Conservation (phyloP, 2,888 invertebrate species). For the Leucoma salicis region DNA sequence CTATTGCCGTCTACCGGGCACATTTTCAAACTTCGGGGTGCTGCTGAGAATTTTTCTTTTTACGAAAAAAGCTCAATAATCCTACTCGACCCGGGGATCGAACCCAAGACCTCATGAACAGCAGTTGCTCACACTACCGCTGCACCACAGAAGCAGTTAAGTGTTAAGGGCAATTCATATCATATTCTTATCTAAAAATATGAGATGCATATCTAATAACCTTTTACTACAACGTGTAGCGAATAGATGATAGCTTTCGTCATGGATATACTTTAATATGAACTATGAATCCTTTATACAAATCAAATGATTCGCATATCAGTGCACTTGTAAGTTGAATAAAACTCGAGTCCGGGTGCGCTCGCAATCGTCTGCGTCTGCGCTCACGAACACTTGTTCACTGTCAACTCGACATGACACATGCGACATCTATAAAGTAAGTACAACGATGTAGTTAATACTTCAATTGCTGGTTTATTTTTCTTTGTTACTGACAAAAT, state of each 20-base stretch:
- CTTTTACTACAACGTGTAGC: no score
- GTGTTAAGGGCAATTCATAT: no score
- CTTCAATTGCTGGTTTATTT: constrained; percentile 17
- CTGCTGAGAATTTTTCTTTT: no score
- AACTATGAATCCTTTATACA: constrained; percentile 41
- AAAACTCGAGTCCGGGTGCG: constrained; percentile 38
- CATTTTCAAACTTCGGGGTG: no score
- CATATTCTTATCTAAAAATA: no score
- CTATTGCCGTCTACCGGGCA: no score
- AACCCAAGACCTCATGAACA: no score
- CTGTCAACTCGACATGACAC: constrained; percentile 23
- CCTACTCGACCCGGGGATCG: no score
- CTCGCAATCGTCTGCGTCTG: constrained; percentile 15
- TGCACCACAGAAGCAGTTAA: no score
- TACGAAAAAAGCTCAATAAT: no score
- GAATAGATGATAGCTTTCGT: constrained; percentile 34
- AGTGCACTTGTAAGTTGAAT: constrained; percentile 47
- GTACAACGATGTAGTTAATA: constrained; percentile 16
- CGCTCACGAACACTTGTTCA: constrained; percentile 25
- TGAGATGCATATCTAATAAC: no score
- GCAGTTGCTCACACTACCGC: no score
- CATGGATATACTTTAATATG: constrained; percentile 45
- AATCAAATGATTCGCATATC: constrained; percentile 62
- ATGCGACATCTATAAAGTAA: constrained; percentile 14
- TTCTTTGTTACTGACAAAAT: constrained; percentile 3